Base-by-base conservation (phyloP, 2,888 invertebrate genomes). In the Ectemnius continuus region DNA sequence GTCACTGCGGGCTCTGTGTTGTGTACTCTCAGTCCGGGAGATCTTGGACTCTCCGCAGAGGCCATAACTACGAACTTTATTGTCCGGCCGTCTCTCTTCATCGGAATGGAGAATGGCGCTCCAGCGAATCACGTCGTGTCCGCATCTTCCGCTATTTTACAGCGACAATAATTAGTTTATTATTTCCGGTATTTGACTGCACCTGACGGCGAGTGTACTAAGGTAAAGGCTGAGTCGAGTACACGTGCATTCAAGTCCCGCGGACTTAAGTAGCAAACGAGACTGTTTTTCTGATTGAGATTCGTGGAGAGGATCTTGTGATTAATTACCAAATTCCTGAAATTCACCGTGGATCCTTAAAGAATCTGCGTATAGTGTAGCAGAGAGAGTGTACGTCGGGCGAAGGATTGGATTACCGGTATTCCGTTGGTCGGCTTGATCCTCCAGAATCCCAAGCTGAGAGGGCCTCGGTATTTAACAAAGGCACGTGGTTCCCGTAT, bases 21-120 rank as follows among this genome's bases (percentile, higher is more conserved):
- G 65, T 71, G 75, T 70, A 74, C 47, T 69, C 72, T 67, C 76
- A 73, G 66, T 23, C 23, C 23, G 3, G 3, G 23, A 71, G 58
- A 36, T 11, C 76, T 65, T 67, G 71, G 71, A 70, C 46, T 67
- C 65, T 62, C 61, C 23, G 3, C 23, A 23, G 60, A 46, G 63
- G 46, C 63, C 70, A 56, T 78, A 70, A 73, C 76, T 78, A 80
- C 67, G 28, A 68, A 67, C 66, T 75, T 63, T 71, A 72, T 75
- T 76, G 71, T 67, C 64, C 67, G 26, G 47, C 48, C 45, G 46
- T 66, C 66, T 61, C 67, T 23, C 18, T 26, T 23, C 61, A 36
- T 56, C 48, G 48, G 47, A 4, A 52, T 5, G 26, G 18, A 13
- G 59, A 28, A 11, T 11, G 23, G 23, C 23, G 23, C 23, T 2